Evolutionary conservation across 2,888 invertebrate genomes (phyloP).

Genomic region (Sepioteuthis lessoniana): DNA sequence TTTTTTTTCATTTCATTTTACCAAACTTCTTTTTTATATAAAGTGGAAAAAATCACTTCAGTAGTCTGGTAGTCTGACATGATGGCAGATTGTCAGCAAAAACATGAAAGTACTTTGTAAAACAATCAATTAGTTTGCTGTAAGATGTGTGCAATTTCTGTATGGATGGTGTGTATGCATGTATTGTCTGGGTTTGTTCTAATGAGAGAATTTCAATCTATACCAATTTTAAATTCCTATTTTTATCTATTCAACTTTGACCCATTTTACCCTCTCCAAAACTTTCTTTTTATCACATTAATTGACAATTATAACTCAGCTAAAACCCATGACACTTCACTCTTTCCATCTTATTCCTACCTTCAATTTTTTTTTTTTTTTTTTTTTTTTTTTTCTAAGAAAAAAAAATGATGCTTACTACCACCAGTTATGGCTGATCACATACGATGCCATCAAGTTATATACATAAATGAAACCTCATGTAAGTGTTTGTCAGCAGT

Average conservation of each 20-base stretch:
- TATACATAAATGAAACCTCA: background rate
- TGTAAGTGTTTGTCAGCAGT: background rate
- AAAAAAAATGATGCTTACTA: background rate
- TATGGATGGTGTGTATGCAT: background rate
- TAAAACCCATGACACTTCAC: constrained; percentile 16
- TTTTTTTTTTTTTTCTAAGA: background rate
- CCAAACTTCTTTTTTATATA: background rate
- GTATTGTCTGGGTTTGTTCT: background rate
- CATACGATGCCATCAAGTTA: background rate
- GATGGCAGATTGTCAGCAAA: background rate
- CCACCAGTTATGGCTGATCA: background rate
- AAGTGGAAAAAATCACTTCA: background rate
- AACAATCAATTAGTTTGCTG: background rate
- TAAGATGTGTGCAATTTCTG: background rate
- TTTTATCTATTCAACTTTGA: background rate
- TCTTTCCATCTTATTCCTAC: background rate
- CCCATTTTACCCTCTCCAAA: background rate
- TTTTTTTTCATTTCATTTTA: background rate
- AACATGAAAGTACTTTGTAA: background rate
- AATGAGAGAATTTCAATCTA: background rate
- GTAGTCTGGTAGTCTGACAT: background rate
- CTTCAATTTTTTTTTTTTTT: background rate
- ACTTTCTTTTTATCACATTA: background rate
- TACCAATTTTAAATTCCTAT: background rate
- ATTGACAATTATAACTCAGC: constrained; percentile 9